These are phyloP conservation scores for Chloroceryle amazona DNA, from an alignment of 2,797 vertebrate genomes.

Conservation along the genomic window DNA sequence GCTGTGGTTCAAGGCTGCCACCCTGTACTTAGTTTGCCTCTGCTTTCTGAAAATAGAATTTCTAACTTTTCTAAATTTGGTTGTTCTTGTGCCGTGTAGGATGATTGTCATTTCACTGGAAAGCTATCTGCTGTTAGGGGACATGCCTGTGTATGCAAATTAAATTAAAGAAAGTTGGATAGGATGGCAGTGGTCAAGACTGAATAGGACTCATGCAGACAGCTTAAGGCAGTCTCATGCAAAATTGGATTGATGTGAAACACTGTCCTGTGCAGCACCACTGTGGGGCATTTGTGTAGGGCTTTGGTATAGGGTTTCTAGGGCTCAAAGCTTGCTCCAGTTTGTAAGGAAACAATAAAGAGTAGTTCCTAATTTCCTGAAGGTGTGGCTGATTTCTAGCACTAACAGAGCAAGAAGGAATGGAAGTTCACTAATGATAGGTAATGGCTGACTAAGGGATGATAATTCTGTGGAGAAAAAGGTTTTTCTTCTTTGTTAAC, in stretches of 20 bases:
- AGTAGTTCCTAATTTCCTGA: not conserved
- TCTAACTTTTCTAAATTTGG: conserved; percentile 13
- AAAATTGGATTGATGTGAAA: not conserved
- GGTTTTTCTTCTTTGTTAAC: not conserved
- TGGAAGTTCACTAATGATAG: not conserved
- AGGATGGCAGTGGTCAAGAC: not conserved
- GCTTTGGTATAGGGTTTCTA: not conserved
- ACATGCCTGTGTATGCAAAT: not conserved
- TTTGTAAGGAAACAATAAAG: not conserved
- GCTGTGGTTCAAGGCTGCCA: not conserved
- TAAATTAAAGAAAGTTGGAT: not conserved
- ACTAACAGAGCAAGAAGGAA: not conserved
- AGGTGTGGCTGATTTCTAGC: not conserved
- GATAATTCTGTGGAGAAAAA: not conserved
- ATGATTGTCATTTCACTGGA: not conserved
- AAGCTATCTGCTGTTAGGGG: not conserved
- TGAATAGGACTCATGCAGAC: not conserved
- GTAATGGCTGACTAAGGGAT: not conserved
- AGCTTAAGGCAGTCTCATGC: not conserved
- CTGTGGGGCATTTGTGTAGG: not conserved
- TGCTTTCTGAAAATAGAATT: conserved; percentile 25
- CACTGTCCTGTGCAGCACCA: not conserved
- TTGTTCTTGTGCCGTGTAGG: not conserved
- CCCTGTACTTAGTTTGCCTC: not conserved
- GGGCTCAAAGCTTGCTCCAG: not conserved